phyloP scores from a whole-genome alignment of 2,797 vertebrate genomes.

The Alosa sapidissima region DNA sequence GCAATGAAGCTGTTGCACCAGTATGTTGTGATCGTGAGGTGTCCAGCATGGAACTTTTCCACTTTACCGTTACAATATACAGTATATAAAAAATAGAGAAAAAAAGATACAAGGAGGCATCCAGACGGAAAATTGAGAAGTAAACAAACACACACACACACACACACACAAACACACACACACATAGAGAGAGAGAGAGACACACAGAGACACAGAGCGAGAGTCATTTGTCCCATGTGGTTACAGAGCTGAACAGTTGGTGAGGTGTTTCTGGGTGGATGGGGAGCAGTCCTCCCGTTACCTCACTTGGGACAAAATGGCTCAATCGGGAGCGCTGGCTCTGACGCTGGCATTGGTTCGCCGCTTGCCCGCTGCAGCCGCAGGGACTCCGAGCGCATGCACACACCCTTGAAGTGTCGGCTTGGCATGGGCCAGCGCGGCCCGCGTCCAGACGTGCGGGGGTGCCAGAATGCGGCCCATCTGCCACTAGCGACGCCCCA shows the following conservation, averaged over 20 bases:
- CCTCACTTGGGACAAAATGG: slow-evolving; percentile 42
- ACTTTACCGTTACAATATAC: too few relatives aligned
- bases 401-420: slow-evolving; percentile 45
- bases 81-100: not conserved
- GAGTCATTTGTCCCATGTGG: slow-evolving; percentile 35
- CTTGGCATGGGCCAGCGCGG: slow-evolving; percentile 75
- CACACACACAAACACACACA: not conserved
- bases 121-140: not conserved
- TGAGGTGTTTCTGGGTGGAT: slow-evolving; percentile 34
- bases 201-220: not conserved
- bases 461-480: slow-evolving; percentile 58
- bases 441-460: slow-evolving; percentile 72
- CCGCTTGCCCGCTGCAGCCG: not conserved
- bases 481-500: slow-evolving; percentile 49
- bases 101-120: not conserved
- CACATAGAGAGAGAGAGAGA: not conserved
- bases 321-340: slow-evolving; percentile 41
- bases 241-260: slow-evolving; percentile 47
- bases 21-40: too few relatives aligned
- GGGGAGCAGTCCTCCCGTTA: slow-evolving; percentile 26
- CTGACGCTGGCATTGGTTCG: slow-evolving; percentile 19
- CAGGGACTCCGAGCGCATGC: slow-evolving; percentile 31
- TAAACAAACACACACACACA: not conserved
- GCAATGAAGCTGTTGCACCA: too few relatives aligned
- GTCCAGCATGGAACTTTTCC: too few relatives aligned